Base-by-base conservation (phyloP, 2,113 vertebrate species). In the Bombycilla garrulus region DNA sequence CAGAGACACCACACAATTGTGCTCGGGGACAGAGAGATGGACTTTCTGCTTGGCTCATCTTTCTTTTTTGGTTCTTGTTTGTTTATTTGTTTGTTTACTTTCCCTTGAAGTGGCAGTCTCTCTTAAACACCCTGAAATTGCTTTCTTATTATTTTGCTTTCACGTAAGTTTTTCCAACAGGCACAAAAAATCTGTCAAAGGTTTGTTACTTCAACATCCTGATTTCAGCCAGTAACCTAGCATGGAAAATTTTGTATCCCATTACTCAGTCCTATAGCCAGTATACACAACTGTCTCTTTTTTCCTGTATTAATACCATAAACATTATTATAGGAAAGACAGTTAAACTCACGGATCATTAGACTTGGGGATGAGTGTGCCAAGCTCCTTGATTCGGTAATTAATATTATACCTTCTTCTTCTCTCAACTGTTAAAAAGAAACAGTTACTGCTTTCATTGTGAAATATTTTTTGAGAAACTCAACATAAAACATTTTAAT, bases 321-420 rank as follows among this genome's bases (percentile, higher is more conserved):
- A 95, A 97, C 25, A 84, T 96, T 97, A 94, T 96, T 96, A 90
- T 51, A 95, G 72, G 93, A 98, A 97, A 96, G 74, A 95, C 47
- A 95, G 54, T 82, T 95, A 88, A 96, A 99, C 99, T 99, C 98
- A 99, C 99, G 99, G 99, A 97, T 99, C 99, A 95, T 99, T 99
- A 87, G 99, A 99, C 95, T 99, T 99, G 90, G 99, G 99, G 97
- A 99, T 99, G 96, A 99, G 98, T 31, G 99, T 99, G 96, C 99
- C 99, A 96, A 99, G 98, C 95, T 99, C 99, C 97, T 99, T 99
- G 96, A 99, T 99, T 98, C 99, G 98, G 98, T 99, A 99, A 98
- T 99, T 99, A 97, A 99, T 99, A 98, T 99, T 99, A 97, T 99
- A 99, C 95, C 99, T 98, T 93, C 99, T 98, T 97, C 99, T 98